Evolutionary conservation across 2,113 vertebrate genomes (phyloP), one percentile per base, ranked within the genome.

Genomic region (Castor canadensis): DNA sequence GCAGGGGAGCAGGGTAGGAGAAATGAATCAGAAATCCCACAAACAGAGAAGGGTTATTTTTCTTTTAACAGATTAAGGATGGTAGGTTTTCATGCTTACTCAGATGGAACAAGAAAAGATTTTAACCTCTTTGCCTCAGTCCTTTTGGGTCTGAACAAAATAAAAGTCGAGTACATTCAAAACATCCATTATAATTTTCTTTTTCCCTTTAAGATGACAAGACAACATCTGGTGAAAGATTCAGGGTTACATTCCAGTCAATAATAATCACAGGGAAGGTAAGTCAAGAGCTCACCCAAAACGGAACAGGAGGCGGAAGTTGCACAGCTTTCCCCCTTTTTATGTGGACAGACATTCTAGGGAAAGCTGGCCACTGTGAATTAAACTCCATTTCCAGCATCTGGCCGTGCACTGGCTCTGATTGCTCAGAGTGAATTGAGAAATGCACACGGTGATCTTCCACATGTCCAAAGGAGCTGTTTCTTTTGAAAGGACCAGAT

Each of bases 21-120:
- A 95, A 97, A 97, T 94, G 83, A 81, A 93, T 89, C 96, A 95
- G 75, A 81, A 96, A 54, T 91, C 66, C 35, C 52, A 77, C 81
- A 91, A 90, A 94, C 66, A 95, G 72, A 58, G 43, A 38, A 94
- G 93, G 66, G 49, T 26, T 16, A 89, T 97, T 97, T 88, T 84
- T 97, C 91, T 93, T 77, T 77, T 87, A 94, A 76, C 89, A 95
- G 96, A 97, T 98, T 95, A 81, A 96, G 87, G 95, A 75, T 80
- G 3, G 49, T n/a, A 45, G 52, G 95, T 76, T 93, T 97, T 77
- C 67, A 92, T 67, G 97, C 93, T 96, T 97, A 93, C 94, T 97
- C 91, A 45, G 95, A 98, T 86, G 76, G 77, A 97, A 97, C 12
- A 77, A 97, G 87, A 92, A 94, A 93, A 93, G 94, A 95, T 92